These are phyloP conservation scores for Neostethus bicornis DNA, from an alignment of 2,797 vertebrate genomes.

Conservation along the genomic window DNA sequence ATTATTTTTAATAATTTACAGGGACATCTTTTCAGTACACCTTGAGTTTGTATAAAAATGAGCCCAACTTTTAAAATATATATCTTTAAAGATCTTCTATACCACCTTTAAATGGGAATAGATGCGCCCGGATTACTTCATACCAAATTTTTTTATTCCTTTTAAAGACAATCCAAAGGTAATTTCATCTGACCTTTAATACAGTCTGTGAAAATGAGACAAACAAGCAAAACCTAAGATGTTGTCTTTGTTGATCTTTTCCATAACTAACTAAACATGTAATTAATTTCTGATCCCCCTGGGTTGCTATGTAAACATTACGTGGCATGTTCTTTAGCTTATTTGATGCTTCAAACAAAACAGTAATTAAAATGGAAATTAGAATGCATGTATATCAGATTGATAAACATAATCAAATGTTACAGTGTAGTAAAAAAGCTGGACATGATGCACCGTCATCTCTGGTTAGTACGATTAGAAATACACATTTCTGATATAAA, in stretches of 20 bases:
- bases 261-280: not conserved
- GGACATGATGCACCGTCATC: not conserved
- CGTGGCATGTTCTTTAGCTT: not conserved
- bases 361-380: not conserved
- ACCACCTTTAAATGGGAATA: no score
- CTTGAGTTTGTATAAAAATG: no score
- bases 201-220: no score
- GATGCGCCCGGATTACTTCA: no score
- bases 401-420: not conserved
- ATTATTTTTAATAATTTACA: no score
- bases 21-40: no score
- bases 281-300: not conserved
- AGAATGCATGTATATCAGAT: not conserved
- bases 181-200: no score
- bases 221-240: not conserved
- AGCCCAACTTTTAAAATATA: no score
- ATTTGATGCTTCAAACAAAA: not conserved
- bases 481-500: not conserved
- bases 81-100: no score
- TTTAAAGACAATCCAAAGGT: no score
- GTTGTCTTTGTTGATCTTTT: not conserved
- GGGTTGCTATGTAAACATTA: not conserved
- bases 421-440: not conserved
- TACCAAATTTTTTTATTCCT: no score
- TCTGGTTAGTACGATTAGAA: not conserved